Evolutionary conservation across 2,888 invertebrate species (phyloP), one percentile per base, ranked within the genome.

Genomic region (Drosophila glabriapex): DNA sequence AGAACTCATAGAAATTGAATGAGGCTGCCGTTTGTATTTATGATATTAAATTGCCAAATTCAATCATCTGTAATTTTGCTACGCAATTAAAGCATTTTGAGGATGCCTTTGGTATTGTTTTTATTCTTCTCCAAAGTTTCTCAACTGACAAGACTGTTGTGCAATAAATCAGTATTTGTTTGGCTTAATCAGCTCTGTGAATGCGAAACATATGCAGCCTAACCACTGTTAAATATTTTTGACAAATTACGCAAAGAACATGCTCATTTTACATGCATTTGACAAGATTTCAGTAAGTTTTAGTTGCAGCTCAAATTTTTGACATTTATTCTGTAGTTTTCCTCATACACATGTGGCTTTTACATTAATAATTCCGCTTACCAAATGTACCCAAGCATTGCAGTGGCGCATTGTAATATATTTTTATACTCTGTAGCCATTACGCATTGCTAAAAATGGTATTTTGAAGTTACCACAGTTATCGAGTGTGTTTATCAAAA

Each of bases 191-290:
- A 67, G 58, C 46, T 56, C 49, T 50, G 56, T 46, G 16, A 9
- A 5, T 54, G 35, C 39, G 60, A 41, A 43, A 59, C 68, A 54
- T 54, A 29, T 68, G 49, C 65, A 52, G 54, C 41, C 33, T 37
- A 46, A 14, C 3, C 4, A 22, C 4, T 46, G 22, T 53, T 60
- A 64, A 79, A 90, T 68, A 82, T 78, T 68, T 76, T 72, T 80
- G 84, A 84, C 83, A 84, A 88, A 90, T 90, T 85, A 70, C 71
- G 73, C 61, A 67, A 73, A 68, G 68, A 61, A 62, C 65, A 78
- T 53, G 31, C 52, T 41, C 25, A 19, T 35, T 50, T 33, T 43
- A 19, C 71, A 62, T 67, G 61, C 73, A 70, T 86, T 50, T 80
- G 73, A 66, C 73, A 82, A 52, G 71, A 70, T 19, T 75, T 68